Evolutionary conservation across 1,140 invertebrate genomes (phyloP).

Genomic region (Drosophila bipectinata): DNA sequence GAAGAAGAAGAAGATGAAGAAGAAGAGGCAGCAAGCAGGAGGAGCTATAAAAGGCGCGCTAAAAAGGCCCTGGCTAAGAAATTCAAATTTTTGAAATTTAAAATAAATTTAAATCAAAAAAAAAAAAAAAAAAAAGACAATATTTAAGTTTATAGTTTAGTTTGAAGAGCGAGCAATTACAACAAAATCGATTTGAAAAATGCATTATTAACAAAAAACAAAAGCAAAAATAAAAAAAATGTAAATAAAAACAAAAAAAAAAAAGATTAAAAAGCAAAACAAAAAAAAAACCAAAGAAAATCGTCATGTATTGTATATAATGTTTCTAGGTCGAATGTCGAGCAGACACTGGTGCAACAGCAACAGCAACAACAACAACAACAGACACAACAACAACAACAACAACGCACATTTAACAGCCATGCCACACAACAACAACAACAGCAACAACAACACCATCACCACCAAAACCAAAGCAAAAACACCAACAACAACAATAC

Average conservation of each 20-base stretch:
- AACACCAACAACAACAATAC: slow-evolving; percentile 24
- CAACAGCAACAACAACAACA: slow-evolving; percentile 60
- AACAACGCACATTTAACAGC: slow-evolving; percentile 66
- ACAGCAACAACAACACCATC: slow-evolving; percentile 43
- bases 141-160: background rate
- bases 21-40: background rate
- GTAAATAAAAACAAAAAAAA: slow-evolving; percentile 2
- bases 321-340: slow-evolving; percentile 84
- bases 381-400: slow-evolving; percentile 55
- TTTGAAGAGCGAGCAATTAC: slow-evolving; percentile 25
- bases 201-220: slow-evolving; percentile 9
- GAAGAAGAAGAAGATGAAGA: slow-evolving; percentile 3
- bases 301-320: slow-evolving; percentile 72
- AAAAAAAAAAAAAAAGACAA: slow-evolving; percentile 10
- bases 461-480: slow-evolving; percentile 28
- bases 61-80: background rate
- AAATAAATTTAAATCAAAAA: slow-evolving; percentile 1
- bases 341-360: slow-evolving; percentile 81
- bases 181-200: slow-evolving; percentile 49
- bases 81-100: slow-evolving; percentile 2
- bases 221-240: background rate
- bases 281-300: slow-evolving; percentile 39
- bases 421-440: slow-evolving; percentile 54
- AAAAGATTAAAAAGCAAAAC: slow-evolving; percentile 13
- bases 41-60: background rate